A percentile compares a stretch with the other conserved stretches of the same genome.
Evolutionary conservation across 2,797 vertebrate species (phyloP).

Genomic region (Neoniphon sammara): DNA sequence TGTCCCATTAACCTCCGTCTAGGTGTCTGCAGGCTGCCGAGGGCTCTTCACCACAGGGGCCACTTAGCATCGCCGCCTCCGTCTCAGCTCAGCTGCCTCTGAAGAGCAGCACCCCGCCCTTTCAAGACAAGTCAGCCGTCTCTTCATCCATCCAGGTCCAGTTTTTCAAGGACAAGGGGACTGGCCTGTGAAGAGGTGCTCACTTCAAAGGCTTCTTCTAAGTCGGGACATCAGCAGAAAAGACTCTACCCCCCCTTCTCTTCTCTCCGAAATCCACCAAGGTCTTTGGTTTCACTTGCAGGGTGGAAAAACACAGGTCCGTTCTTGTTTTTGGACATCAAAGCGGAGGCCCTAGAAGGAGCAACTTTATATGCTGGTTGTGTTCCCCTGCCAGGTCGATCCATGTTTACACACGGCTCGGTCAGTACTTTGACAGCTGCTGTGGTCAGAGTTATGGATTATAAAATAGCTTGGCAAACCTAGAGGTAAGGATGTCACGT

Average conservation of each 20-base stretch:
- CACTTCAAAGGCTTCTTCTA: conserved; percentile 53
- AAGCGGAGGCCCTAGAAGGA: conserved; percentile 51
- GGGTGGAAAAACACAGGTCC: conserved; percentile 49
- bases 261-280: conserved; percentile 18
- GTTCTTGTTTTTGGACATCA: conserved; percentile 65
- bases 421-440: conserved; percentile 60
- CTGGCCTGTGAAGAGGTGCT: conserved; percentile 34
- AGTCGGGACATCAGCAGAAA: conserved; percentile 60
- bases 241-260: conserved; percentile 1
- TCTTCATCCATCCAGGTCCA: conserved; percentile 14
- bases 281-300: conserved; percentile 65
- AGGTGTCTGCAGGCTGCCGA: conserved; percentile 15
- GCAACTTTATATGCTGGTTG: conserved; percentile 35
- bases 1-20: conserved; percentile 66
- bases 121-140: conserved; percentile 58
- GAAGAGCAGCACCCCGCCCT: conserved; percentile 31
- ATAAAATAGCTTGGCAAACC: conserved; percentile 20
- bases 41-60: conserved; percentile 43
- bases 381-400: conserved; percentile 54
- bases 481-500: background rate
- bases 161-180: background rate
- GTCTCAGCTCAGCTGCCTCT: conserved; percentile 49
- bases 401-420: conserved; percentile 47
- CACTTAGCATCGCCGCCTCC: conserved; percentile 47
- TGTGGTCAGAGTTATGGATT: conserved; percentile 40